Conservation (phyloP, 2,797 vertebrate genomes). For the Alcedo atthis region DNA sequence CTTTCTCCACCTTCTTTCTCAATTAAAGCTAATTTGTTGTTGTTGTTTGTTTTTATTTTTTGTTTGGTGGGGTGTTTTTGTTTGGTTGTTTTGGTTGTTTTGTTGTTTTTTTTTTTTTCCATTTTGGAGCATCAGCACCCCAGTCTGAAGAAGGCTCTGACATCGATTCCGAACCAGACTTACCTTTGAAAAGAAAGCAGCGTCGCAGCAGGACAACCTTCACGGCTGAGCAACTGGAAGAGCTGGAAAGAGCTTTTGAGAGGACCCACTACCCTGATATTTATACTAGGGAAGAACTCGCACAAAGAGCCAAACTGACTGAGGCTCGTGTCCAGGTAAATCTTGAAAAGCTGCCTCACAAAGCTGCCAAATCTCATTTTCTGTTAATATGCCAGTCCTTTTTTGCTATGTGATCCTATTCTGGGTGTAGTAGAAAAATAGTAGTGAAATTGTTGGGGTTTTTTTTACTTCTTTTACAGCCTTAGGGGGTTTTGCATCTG, state of each 20-base stretch:
- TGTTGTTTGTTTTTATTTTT: neutral
- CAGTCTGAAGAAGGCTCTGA: conserved; percentile 96
- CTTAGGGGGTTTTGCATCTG: neutral
- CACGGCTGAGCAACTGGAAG: conserved; percentile 93
- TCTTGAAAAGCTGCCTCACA: neutral
- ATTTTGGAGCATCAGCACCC: conserved; percentile 81
- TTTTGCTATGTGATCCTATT: neutral
- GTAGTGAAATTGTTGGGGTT: too few relatives aligned
- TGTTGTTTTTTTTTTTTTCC: neutral
- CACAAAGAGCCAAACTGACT: conserved; percentile 93
- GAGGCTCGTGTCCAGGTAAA: conserved; percentile 95
- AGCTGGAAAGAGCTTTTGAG: conserved; percentile 95
- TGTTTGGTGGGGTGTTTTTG: neutral
- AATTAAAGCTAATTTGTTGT: neutral
- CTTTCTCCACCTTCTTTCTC: accelerated
- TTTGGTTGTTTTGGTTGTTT: too few relatives aligned
- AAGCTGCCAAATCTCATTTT: neutral
- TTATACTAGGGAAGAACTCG: conserved; percentile 95
- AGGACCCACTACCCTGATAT: conserved; percentile 97
- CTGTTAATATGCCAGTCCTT: neutral
- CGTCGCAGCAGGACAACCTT: conserved; percentile 95
- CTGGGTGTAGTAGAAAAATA: neutral
- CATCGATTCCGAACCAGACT: conserved; percentile 93
- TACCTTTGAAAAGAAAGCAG: conserved; percentile 94
- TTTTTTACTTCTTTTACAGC: neutral